Evolutionary conservation across 1,140 invertebrate species (phyloP).

Genomic region (Bombus picipes): DNA sequence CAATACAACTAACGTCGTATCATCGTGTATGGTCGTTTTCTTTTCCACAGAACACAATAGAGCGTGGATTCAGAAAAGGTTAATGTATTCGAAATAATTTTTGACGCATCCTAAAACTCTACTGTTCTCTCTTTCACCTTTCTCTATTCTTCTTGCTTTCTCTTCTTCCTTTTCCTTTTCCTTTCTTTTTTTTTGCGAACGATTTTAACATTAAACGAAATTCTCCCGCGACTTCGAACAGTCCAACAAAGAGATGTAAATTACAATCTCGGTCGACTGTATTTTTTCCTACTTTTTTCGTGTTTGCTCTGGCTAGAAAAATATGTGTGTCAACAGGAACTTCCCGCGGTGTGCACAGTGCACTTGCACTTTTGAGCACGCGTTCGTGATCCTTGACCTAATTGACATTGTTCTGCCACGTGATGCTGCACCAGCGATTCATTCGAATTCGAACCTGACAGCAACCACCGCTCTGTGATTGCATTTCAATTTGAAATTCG

Average conservation of each 20-base stretch:
- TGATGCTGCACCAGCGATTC: conserved; percentile 28
- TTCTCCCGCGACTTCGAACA: not conserved
- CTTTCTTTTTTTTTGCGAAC: too few relatives aligned
- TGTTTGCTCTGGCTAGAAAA: not conserved
- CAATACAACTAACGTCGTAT: conserved; percentile 7
- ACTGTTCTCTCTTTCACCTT: not conserved
- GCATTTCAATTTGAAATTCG: conserved; percentile 9
- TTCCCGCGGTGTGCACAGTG: conserved; percentile 44
- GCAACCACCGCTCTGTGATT: not conserved
- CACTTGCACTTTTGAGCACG: conserved; percentile 59
- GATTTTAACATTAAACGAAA: conserved; percentile 15
- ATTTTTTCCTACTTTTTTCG: not conserved
- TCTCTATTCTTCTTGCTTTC: not conserved
- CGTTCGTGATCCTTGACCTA: conserved; percentile 72
- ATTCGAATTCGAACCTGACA: not conserved
- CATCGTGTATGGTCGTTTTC: not conserved
- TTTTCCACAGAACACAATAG: conserved; percentile 5
- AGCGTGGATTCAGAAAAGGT: not conserved
- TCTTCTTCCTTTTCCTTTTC: too few relatives aligned
- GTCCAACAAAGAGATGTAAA: conserved; percentile 8
- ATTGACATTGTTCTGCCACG: conserved; percentile 56
- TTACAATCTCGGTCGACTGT: not conserved
- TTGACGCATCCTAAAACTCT: not conserved
- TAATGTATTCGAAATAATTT: conserved; percentile 20
- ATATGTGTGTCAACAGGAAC: conserved; percentile 39